Conservation (phyloP, 2,797 vertebrate species). For the Rhodeus uyekii region DNA sequence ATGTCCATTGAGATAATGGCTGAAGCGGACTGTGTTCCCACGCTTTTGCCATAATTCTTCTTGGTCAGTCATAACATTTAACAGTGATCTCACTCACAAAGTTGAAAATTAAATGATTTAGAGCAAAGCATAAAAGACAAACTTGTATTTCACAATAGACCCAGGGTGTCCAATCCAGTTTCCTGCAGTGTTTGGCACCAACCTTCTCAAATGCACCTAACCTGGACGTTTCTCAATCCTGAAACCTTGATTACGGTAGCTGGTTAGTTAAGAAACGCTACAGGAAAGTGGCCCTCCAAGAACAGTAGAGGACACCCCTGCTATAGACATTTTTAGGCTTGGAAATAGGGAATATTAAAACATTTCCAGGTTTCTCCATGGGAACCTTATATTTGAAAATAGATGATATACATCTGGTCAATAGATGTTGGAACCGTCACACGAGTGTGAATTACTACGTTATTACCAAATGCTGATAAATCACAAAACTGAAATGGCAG, state of each 20-base stretch:
- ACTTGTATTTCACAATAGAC: background rate
- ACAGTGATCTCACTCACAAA: background rate
- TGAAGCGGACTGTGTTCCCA: too few relatives aligned
- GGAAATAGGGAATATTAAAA: background rate
- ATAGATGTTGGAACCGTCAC: background rate
- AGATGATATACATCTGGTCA: too few relatives aligned
- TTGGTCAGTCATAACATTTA: background rate
- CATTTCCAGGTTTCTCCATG: background rate
- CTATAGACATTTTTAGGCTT: background rate
- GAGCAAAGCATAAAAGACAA: background rate
- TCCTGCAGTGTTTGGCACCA: background rate
- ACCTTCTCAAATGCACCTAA: background rate
- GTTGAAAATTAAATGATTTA: background rate
- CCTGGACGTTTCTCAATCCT: background rate
- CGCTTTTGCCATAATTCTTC: background rate
- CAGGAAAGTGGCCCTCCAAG: background rate
- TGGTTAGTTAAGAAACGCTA: background rate
- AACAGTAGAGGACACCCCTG: background rate
- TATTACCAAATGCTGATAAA: background rate
- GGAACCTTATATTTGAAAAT: too few relatives aligned
- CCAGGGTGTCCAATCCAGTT: too few relatives aligned
- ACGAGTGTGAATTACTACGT: background rate
- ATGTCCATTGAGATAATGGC: background rate
- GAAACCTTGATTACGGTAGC: background rate
- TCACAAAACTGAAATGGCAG: background rate